Percentiles rank a stretch among this genome's conserved stretches.
phyloP scores from a whole-genome alignment of 2,113 vertebrate species.

The Tachuris rubrigastra region DNA sequence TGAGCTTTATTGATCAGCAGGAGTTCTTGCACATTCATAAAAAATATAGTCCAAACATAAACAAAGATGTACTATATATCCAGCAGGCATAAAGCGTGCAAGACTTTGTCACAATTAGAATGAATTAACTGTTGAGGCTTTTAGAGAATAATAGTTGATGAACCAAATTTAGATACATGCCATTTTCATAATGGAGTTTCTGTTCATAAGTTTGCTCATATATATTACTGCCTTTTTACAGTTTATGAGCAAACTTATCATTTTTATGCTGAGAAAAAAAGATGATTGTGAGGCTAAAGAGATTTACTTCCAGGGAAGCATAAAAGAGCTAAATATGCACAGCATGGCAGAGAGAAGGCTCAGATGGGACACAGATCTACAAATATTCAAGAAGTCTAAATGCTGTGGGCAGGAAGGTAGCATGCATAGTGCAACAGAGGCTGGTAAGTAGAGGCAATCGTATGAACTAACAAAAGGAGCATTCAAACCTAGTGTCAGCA shows the following conservation, averaged over 20 bases:
- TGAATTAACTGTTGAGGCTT: constrained; percentile 28
- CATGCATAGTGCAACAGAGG: not conserved
- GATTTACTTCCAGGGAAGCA: not conserved
- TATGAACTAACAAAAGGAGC: not conserved
- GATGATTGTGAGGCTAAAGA: not conserved
- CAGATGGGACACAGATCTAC: not conserved
- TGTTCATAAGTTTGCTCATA: not conserved
- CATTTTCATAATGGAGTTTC: constrained; percentile 22
- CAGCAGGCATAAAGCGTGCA: not conserved
- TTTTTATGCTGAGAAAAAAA: constrained; percentile 6
- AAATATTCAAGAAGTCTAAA: not conserved
- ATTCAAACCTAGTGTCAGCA: not conserved
- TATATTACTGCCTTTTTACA: constrained; percentile 38
- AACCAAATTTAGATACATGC: constrained; percentile 30
- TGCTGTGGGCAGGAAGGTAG: not conserved
- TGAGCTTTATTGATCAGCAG: constrained; percentile 22
- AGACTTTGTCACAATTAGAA: not conserved
- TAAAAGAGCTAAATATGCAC: not conserved
- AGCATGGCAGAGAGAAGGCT: not conserved
- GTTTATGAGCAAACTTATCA: constrained; percentile 49
- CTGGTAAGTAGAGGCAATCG: not conserved
- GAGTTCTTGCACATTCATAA: not conserved
- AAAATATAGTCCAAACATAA: not conserved
- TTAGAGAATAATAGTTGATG: constrained; percentile 31
- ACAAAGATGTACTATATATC: not conserved